phyloP scores from a whole-genome alignment of 2,888 invertebrate species.

The Trissoscelio sp. region DNA sequence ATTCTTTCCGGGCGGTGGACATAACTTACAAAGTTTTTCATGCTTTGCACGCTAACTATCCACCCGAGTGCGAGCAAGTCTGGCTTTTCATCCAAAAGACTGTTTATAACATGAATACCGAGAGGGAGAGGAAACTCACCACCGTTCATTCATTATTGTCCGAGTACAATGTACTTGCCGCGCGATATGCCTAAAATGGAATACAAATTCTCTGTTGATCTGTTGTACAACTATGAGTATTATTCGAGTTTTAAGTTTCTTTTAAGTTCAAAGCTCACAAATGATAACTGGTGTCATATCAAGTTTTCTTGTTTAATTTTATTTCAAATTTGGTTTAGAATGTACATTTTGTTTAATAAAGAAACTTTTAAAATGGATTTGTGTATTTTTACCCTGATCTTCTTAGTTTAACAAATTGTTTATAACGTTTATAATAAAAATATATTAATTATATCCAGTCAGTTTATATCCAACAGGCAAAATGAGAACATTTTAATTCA shows the following conservation, averaged over 20 bases:
- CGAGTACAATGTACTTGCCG: conserved; percentile 50
- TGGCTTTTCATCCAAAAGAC: conserved; percentile 67
- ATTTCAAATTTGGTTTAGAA: too few species aligned
- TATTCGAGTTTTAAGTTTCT: background rate
- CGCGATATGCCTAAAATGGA: conserved; percentile 25
- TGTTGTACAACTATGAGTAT: background rate
- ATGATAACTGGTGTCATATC: too few species aligned
- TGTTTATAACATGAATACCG: conserved; percentile 57
- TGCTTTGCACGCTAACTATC: conserved; percentile 61
- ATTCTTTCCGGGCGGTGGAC: conserved; percentile 57
- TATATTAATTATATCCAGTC: too few species aligned
- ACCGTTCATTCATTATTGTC: conserved; percentile 55
- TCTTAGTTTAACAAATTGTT: too few species aligned
- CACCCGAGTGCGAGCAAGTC: conserved; percentile 62
- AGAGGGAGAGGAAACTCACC: conserved; percentile 52
- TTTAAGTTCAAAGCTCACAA: too few species aligned
- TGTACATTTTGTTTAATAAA: too few species aligned
- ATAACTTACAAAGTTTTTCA: conserved; percentile 65
- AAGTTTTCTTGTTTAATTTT: too few species aligned
- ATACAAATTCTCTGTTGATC: background rate
- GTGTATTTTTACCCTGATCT: too few species aligned
- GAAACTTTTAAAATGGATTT: too few species aligned
- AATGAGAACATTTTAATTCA: too few species aligned
- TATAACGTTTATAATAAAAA: too few species aligned
- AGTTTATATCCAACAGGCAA: too few species aligned